Evolutionary conservation across 2,113 vertebrate genomes (phyloP).

Genomic region (Brachyhypopomus occidentalis): DNA sequence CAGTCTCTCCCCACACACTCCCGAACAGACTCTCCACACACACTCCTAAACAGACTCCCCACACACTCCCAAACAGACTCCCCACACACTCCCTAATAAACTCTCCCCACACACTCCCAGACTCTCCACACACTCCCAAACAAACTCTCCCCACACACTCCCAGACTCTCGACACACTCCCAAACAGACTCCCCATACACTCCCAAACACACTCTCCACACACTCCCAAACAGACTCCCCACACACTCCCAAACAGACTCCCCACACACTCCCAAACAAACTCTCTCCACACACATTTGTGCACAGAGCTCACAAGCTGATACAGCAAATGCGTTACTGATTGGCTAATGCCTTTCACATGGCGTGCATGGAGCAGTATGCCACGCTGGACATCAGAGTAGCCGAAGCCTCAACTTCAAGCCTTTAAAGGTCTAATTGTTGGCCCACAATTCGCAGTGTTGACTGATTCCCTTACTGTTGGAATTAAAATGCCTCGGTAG

Average conservation of each 20-base stretch:
- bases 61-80: background rate
- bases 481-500: background rate
- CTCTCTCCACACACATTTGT: background rate
- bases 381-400: background rate
- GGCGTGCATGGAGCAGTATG: background rate
- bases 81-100: background rate
- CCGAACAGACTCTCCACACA: background rate
- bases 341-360: slow-evolving; percentile 1
- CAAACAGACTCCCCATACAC: background rate
- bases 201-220: background rate
- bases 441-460: background rate
- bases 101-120: background rate
- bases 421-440: background rate
- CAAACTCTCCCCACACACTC: background rate
- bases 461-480: slow-evolving; percentile 1
- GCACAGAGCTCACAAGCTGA: slow-evolving; percentile 1
- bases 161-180: too few species aligned
- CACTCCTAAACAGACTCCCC: background rate
- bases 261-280: background rate
- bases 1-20: background rate
- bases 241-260: background rate
- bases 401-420: background rate
- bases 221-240: background rate
- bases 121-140: too few species aligned
- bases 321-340: background rate